These are phyloP conservation scores for Artemisiospiza belli DNA, from an alignment of 2,113 vertebrate species.

Conservation along the genomic window DNA sequence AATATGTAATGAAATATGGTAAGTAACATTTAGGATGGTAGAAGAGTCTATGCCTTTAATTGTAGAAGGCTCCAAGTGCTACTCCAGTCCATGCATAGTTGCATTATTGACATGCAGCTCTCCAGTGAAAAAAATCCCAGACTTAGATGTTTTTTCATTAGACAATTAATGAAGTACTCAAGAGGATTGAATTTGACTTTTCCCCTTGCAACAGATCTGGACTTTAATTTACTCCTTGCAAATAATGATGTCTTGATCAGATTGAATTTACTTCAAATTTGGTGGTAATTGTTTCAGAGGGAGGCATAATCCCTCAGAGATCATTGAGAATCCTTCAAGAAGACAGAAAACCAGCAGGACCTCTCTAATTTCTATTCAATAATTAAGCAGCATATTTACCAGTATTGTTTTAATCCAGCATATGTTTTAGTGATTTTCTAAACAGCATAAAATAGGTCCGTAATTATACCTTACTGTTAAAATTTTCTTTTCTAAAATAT, in stretches of 20 bases:
- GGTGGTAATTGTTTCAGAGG: neutral
- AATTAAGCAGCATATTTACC: neutral
- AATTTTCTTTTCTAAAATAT: neutral
- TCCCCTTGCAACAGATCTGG: neutral
- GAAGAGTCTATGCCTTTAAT: neutral
- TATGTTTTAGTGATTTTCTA: neutral
- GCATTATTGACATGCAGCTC: neutral
- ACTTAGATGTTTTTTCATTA: neutral
- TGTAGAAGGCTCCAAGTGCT: neutral
- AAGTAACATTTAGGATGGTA: neutral
- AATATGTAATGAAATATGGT: neutral
- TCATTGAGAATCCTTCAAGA: neutral
- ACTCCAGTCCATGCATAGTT: neutral
- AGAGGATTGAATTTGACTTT: neutral
- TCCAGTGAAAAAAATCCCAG: fast-evolving
- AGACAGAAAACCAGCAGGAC: neutral
- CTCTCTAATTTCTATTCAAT: neutral
- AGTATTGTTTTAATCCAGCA: neutral
- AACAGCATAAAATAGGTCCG: neutral
- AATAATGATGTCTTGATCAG: neutral
- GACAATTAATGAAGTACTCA: neutral
- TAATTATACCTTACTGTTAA: neutral
- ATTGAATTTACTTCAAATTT: neutral
- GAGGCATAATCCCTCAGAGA: neutral
- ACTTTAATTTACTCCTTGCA: neutral